Conservation (phyloP, 2,888 invertebrate species). For the Nomada ferruginata region DNA sequence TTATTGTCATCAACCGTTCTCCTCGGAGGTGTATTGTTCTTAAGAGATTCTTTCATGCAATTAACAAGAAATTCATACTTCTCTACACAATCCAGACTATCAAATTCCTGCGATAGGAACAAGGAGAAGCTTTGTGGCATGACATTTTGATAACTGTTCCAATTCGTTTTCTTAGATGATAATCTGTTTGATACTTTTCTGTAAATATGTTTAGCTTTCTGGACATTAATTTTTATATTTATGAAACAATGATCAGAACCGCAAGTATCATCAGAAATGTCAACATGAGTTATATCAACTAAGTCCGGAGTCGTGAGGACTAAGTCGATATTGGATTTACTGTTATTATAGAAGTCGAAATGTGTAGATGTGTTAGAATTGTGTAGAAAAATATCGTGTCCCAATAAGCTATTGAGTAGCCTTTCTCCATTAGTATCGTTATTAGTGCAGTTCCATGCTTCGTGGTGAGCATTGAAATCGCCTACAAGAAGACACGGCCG, state of each 20-base stretch:
- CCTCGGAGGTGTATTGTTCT: neutral
- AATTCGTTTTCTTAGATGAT: conserved; percentile 6
- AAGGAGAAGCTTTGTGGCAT: neutral
- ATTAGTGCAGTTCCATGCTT: conserved; percentile 9
- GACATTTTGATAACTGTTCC: neutral
- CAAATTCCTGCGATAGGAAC: neutral
- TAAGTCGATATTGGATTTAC: conserved; percentile 11
- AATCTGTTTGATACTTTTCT: conserved; percentile 7
- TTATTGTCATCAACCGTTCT: neutral
- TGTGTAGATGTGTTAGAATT: neutral
- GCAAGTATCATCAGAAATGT: neutral
- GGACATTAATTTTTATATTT: neutral
- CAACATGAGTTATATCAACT: neutral
- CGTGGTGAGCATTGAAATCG: conserved; percentile 19
- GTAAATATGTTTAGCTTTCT: conserved; percentile 3
- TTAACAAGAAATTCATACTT: conserved; percentile 1
- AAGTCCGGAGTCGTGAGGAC: conserved; percentile 1
- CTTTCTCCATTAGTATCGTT: neutral
- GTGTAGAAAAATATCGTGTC: conserved; percentile 5
- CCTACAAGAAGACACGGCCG: conserved; percentile 1
- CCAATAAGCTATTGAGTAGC: conserved; percentile 1
- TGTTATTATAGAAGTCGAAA: conserved; percentile 1
- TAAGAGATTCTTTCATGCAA: neutral
- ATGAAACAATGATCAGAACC: conserved; percentile 9
- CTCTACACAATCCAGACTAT: conserved; percentile 5